Evolutionary conservation across 2,797 vertebrate species (phyloP), one percentile per base, ranked within the genome.

Genomic region (Eospalax fontanierii): DNA sequence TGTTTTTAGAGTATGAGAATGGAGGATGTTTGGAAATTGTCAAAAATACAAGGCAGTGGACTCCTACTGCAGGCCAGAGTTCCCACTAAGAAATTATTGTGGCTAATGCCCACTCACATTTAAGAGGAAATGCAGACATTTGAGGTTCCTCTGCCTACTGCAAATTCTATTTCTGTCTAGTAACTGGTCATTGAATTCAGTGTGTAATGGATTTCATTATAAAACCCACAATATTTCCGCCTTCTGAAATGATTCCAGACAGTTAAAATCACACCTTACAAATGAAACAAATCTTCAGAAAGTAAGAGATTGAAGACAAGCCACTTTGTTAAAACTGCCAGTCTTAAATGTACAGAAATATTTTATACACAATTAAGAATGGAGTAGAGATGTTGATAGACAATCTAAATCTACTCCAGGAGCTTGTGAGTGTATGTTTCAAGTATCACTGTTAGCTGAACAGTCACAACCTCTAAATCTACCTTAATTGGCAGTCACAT

Each of bases 231-330:
- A 38, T 46, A 76, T 81, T 84, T 91, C 18, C 89, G 15, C 70
- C 33, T 74, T 71, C 18, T 43, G 78, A 84, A 94, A 76, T 85
- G 22, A 26, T 86, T 86, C 15, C 6, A 54, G 83, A 18, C 50
- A 68, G 11, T 83, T 84, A 73, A 87, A 96, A 74, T 19, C 33
- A 86, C 4, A 81, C 21, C 40, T 94, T 91, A 76, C 2, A 59
- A 91, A 81, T 78, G 28, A 94, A 93, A 68, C 15, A 95, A 92
- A 28, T 1, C 33, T 76, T 94, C 91, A 83, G 75, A 94, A 76
- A 84, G 59, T 65, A 93, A 93, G 46, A 18, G 1, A 19, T 76
- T 66, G 35, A 93, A 50, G 33, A 61, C 70, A 93, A 90, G 3
- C 9, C 88, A 9, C 46, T 91, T 6, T 65, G 4, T 33, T 89